A percentile compares a stretch with the other conserved stretches of the same genome.
phyloP scores from a whole-genome alignment of 2,888 invertebrate species.

The Ashinkailepas kermadecensis region DNA sequence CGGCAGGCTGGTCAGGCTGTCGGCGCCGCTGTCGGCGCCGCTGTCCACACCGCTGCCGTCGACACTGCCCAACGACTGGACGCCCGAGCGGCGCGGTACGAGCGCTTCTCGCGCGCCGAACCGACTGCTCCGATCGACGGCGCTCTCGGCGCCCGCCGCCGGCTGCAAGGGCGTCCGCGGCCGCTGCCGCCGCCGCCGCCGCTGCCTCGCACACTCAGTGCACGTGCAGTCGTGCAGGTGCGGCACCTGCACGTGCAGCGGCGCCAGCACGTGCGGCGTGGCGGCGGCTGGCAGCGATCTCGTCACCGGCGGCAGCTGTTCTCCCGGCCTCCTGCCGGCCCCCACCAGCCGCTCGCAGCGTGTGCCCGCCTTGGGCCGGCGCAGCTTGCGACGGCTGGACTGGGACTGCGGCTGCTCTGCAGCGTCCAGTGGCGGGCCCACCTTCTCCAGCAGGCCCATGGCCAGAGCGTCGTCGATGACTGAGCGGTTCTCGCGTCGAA shows the following conservation, averaged over 20 bases:
- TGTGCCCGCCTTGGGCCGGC: background rate
- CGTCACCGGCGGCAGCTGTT: background rate
- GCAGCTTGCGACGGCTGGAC: background rate
- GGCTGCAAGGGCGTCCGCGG: background rate
- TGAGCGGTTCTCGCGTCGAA: background rate
- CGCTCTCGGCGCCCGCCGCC: background rate
- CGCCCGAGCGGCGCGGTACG: background rate
- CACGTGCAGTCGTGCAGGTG: conserved; percentile 6
- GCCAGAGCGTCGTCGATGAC: background rate
- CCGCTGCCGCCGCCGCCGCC: background rate
- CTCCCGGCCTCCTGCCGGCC: background rate
- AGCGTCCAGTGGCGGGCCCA: background rate
- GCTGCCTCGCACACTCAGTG: background rate
- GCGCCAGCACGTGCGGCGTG: background rate
- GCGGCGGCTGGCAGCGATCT: background rate
- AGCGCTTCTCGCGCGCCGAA: too few relatives aligned
- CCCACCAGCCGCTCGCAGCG: conserved; percentile 7
- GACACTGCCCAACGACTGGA: background rate
- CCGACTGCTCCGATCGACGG: too few relatives aligned
- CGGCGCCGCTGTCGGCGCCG: background rate
- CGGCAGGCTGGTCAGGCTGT: background rate
- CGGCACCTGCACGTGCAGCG: background rate
- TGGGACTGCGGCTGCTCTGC: background rate
- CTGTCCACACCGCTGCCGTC: background rate
- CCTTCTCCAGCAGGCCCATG: background rate